Evolutionary conservation across 2,113 vertebrate species (phyloP).

Genomic region (Sapayoa aenigma): DNA sequence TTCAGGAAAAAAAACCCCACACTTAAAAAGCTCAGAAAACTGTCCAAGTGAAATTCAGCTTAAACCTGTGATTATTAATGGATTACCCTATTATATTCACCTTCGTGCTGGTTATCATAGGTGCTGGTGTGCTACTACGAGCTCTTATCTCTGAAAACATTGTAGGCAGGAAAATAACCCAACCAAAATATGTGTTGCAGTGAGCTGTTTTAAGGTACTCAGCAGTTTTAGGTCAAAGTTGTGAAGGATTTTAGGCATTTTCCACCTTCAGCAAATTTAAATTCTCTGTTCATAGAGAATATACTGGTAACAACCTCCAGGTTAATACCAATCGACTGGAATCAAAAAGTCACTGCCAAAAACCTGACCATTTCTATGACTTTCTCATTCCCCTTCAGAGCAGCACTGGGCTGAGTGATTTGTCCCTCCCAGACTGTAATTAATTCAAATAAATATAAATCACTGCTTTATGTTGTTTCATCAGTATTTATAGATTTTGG

Average conservation of each 20-base stretch:
- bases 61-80: background rate
- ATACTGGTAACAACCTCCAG: background rate
- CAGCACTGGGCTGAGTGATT: background rate
- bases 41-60: background rate
- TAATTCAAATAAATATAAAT: background rate
- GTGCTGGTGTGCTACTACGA: background rate
- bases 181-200: background rate
- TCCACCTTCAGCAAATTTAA: background rate
- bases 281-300: background rate
- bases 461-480: background rate
- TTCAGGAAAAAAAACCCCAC: background rate
- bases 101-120: background rate
- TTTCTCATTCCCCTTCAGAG: background rate
- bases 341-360: background rate
- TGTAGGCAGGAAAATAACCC: background rate
- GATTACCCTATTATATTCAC: background rate
- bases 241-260: background rate
- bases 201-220: background rate
- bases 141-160: background rate
- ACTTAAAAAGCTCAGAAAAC: background rate
- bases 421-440: background rate
- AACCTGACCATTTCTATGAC: background rate
- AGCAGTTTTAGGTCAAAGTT: background rate
- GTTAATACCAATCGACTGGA: background rate
- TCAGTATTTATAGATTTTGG: background rate